phyloP scores from a whole-genome alignment of 1,140 invertebrate species.

The Potamilus streckersoni region DNA sequence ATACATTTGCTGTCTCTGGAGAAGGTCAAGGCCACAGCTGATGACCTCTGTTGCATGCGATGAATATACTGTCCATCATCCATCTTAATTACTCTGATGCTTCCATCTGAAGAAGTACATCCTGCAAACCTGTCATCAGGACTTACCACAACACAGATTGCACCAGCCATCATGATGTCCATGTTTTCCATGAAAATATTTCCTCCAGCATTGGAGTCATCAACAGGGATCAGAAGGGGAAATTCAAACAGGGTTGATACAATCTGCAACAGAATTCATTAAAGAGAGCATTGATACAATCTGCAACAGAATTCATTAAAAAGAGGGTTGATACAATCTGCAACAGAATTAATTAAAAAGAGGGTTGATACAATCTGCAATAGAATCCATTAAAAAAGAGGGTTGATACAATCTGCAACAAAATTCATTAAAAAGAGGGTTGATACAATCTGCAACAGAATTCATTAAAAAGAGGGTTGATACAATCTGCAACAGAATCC shows the following conservation, averaged over 20 bases:
- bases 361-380: no score
- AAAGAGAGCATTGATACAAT: no score
- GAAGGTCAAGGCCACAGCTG: constrained; percentile 33
- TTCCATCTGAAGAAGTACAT: constrained; percentile 42
- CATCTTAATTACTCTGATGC: constrained; percentile 42
- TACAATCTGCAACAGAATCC: no score
- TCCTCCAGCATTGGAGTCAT: constrained; percentile 9
- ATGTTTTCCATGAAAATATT: constrained; percentile 21
- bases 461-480: no score
- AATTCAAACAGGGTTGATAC: constrained; percentile 50
- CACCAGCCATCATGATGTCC: constrained; percentile 47
- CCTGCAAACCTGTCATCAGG: constrained; percentile 40
- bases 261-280: constrained; percentile 30
- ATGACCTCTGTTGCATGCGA: constrained; percentile 45
- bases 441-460: no score
- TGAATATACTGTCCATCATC: constrained; percentile 35
- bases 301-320: no score
- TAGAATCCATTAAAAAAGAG: no score
- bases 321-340: no score
- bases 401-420: constrained; percentile 41
- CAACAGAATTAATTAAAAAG: no score
- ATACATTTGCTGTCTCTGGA: constrained; percentile 37
- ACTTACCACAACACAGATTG: constrained; percentile 37
- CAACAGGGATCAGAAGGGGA: constrained; percentile 36
- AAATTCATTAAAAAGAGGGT: not conserved